A percentile compares a stretch with the other conserved stretches of the same genome.
Conservation (phyloP, 2,797 vertebrate genomes). For the Cyclopterus lumpus region DNA sequence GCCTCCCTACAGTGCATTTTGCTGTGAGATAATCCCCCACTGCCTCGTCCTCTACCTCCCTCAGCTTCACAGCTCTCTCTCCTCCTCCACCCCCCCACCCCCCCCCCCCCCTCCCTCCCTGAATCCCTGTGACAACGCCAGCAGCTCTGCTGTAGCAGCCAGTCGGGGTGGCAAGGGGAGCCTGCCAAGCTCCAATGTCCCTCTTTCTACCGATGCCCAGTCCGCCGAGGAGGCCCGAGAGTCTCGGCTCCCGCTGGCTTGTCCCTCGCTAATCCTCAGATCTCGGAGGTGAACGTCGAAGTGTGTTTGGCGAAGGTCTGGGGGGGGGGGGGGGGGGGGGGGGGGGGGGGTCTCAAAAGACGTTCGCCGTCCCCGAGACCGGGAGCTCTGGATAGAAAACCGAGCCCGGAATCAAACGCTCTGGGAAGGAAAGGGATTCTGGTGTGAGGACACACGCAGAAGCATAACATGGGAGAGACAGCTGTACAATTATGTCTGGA, state of each 20-base stretch:
- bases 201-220: slow-evolving; percentile 72
- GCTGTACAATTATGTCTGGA: slow-evolving; percentile 33
- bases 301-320: slow-evolving; percentile 47
- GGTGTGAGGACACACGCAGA: slow-evolving; percentile 14
- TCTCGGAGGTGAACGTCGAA: slow-evolving; percentile 62
- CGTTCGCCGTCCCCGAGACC: slow-evolving; percentile 37
- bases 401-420: slow-evolving; percentile 41
- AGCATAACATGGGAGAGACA: slow-evolving; percentile 18
- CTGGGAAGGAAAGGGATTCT: slow-evolving; percentile 28
- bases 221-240: slow-evolving; percentile 61
- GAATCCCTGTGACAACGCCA: slow-evolving; percentile 54
- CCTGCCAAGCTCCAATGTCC: slow-evolving; percentile 75
- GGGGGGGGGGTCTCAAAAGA: no score
- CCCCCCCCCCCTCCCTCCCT: not conserved
- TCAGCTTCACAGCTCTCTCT: slow-evolving; percentile 54
- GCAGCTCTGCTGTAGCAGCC: slow-evolving; percentile 56
- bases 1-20: slow-evolving; percentile 63
- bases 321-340: no score
- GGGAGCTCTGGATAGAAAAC: slow-evolving; percentile 40
- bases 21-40: slow-evolving; percentile 71
- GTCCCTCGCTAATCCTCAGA: slow-evolving; percentile 70
- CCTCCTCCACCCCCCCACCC: not conserved
- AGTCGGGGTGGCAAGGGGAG: slow-evolving; percentile 39
- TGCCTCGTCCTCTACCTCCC: slow-evolving; percentile 68
- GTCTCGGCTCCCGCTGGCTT: slow-evolving; percentile 62